These are phyloP conservation scores for Tipula unca DNA, from an alignment of 2,888 invertebrate species.

Conservation along the genomic window DNA sequence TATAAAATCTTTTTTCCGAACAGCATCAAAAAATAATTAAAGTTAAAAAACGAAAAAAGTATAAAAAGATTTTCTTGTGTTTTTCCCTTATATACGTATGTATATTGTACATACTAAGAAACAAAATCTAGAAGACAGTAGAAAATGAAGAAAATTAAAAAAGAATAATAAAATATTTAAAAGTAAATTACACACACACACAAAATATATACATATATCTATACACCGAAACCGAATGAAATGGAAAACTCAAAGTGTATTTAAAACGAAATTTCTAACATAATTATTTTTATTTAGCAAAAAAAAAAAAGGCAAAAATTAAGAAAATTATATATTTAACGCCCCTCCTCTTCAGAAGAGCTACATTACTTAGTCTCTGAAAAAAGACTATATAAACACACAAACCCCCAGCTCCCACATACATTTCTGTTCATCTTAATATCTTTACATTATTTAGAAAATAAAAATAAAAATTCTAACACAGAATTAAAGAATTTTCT, in stretches of 20 bases:
- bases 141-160: neutral
- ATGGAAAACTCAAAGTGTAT: slow-evolving; percentile 4
- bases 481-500: neutral
- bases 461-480: neutral
- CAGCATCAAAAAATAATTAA: neutral
- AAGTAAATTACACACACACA: neutral
- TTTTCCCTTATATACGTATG: neutral
- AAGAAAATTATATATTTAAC: neutral
- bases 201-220: neutral
- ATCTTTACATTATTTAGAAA: neutral
- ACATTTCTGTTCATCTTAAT: neutral
- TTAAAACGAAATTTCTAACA: neutral
- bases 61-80: neutral
- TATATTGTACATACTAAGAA: too few relatives aligned
- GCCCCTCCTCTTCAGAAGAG: neutral
- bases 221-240: neutral
- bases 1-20: neutral
- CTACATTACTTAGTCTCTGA: neutral
- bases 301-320: neutral
- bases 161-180: neutral
- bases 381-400: neutral
- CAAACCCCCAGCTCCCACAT: neutral
- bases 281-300: neutral
- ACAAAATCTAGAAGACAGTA: neutral
- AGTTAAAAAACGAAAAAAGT: neutral